Evolutionary conservation across 2,113 vertebrate genomes (phyloP), one percentile per base, ranked within the genome.

Genomic region (Cottus gobio): DNA sequence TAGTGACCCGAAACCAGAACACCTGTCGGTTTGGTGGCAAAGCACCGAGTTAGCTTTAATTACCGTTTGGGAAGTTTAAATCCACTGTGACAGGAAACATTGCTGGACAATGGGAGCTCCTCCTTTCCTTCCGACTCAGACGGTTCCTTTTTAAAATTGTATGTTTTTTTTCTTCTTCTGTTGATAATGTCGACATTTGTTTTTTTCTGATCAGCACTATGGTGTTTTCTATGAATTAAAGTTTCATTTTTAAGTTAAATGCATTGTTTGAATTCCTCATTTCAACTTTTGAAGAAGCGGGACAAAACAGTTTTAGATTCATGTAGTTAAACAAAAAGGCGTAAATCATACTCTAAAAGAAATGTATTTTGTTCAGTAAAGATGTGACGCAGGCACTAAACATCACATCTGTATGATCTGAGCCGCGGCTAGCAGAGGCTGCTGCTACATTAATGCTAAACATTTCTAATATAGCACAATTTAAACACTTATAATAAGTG

Each of bases 181-280:
- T 9, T 24, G 20, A 75, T 84, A 3, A 10, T 11, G 15, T 60
- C 28, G 10, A 65, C 42, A 58, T 28, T 48, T 69, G 20, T 56
- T 63, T 7, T 34, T 34, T 75, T 22, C 22, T 71, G 44, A 75
- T 90, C 39, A 11, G 87, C 79, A 88, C 88, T 89, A 91, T 75
- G 18, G 26, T 87, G 85, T 92, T 92, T 92, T 91, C 73, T 90
- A 89, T 76, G 56, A 90, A 91, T 92, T 91, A 93, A 93, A 0
- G 0, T 79, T 89, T 89, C 34, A 1, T 63, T 89, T 84, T 72
- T 52, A 89, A 84, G 8, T 72, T 67, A 1, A 73, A 76, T 2
- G 11, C 5, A 2, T 63, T 2, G 16, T 36, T 66, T 75, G 11
- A 16, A 24, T 58, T 56, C 8, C 48, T 70, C 2, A 28, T 50